phyloP scores from a whole-genome alignment of 2,888 invertebrate species.

The Drosophila hamatofila region DNA sequence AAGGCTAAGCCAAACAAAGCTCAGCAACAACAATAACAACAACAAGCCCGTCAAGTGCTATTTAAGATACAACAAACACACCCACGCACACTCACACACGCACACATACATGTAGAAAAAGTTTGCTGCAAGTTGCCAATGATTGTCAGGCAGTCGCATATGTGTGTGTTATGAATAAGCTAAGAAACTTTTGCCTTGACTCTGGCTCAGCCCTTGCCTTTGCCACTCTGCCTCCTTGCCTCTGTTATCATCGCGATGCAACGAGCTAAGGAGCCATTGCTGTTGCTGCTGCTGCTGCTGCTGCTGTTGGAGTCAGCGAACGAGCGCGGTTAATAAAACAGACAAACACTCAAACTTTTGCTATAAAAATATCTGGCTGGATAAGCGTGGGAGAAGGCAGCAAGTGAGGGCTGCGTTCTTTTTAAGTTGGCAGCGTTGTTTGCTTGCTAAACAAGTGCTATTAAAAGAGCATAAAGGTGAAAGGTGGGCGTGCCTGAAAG shows the following conservation, averaged over 20 bases:
- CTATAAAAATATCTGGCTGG: slow-evolving; percentile 78
- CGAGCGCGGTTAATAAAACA: slow-evolving; percentile 82
- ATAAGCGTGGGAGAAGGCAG: slow-evolving; percentile 3
- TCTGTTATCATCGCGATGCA: slow-evolving; percentile 37
- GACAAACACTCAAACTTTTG: slow-evolving; percentile 82
- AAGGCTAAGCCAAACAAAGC: slow-evolving; percentile 25
- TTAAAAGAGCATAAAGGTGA: slow-evolving; percentile 80
- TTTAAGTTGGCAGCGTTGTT: slow-evolving; percentile 72
- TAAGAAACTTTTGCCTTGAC: slow-evolving; percentile 66
- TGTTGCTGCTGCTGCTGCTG: slow-evolving; percentile 7
- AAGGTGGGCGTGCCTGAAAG: slow-evolving; percentile 41
- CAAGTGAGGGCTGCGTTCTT: slow-evolving; percentile 42
- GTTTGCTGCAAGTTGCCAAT: slow-evolving; percentile 48
- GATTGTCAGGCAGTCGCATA: slow-evolving; percentile 57
- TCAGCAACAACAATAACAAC: too few relatives aligned
- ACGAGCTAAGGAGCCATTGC: slow-evolving; percentile 16
- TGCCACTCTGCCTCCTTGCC: slow-evolving; percentile 3
- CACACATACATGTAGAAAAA: neutral
- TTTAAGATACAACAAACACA: slow-evolving; percentile 22
- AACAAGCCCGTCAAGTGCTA: slow-evolving; percentile 45
- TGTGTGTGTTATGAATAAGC: slow-evolving; percentile 73
- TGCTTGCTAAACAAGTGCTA: slow-evolving; percentile 80
- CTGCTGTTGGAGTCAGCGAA: slow-evolving; percentile 43
- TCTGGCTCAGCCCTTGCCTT: slow-evolving; percentile 7
- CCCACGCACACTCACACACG: neutral